phyloP scores from a whole-genome alignment of 2,888 invertebrate genomes.

The Protula sp. region DNA sequence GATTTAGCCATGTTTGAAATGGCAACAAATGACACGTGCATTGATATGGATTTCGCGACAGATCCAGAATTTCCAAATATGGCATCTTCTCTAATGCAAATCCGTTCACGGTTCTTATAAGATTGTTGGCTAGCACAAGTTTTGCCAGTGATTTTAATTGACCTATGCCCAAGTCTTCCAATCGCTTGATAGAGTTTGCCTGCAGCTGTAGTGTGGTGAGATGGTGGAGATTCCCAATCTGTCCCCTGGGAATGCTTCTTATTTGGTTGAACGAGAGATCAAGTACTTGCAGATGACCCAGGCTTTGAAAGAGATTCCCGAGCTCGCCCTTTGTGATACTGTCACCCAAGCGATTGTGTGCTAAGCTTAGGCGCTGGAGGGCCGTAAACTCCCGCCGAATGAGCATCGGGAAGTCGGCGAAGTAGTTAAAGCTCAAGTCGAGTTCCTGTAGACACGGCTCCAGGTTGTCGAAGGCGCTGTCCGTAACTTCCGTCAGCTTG shows the following conservation, averaged over 20 bases:
- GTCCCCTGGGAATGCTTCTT: not conserved
- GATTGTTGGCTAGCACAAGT: conserved; percentile 20
- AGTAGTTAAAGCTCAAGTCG: conserved; percentile 21
- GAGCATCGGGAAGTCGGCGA: conserved; percentile 9
- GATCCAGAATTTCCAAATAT: conserved; percentile 24
- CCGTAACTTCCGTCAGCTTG: conserved; percentile 9
- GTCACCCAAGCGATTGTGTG: conserved; percentile 11
- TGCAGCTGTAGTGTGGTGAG: conserved; percentile 23
- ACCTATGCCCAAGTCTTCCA: conserved; percentile 12
- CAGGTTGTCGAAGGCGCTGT: conserved; percentile 14
- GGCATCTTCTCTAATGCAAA: conserved; percentile 14
- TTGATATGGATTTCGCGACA: conserved; percentile 22
- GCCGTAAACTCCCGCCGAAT: conserved; percentile 11
- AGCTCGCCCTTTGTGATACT: conserved; percentile 5
- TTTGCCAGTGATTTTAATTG: conserved; percentile 18
- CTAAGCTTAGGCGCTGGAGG: conserved; percentile 11
- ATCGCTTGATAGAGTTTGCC: conserved; percentile 14
- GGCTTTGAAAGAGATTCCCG: conserved; percentile 10
- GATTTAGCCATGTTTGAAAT: conserved; percentile 24
- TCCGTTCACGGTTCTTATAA: conserved; percentile 16
- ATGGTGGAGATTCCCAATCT: conserved; percentile 12
- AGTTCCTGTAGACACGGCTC: conserved; percentile 15
- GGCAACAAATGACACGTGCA: conserved; percentile 20
- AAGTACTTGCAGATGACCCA: conserved; percentile 13
- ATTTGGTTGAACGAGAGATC: conserved; percentile 14